A percentile compares a stretch with the other conserved stretches of the same genome.
Evolutionary conservation across 2,113 vertebrate genomes (phyloP).

Genomic region (Azemiops feae): DNA sequence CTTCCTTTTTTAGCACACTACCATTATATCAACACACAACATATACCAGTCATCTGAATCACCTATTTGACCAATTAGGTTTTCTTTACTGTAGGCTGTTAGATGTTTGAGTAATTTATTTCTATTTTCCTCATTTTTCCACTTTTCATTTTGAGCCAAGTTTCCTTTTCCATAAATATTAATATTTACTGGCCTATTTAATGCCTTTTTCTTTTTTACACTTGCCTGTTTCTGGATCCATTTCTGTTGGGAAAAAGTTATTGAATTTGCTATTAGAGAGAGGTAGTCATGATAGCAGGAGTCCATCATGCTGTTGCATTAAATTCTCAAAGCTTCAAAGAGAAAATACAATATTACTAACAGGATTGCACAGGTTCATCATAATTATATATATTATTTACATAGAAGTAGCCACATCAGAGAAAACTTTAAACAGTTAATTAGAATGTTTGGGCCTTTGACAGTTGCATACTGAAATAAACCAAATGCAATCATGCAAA

Average conservation of each 20-base stretch:
- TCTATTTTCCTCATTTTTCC: not conserved
- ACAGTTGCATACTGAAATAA: not conserved
- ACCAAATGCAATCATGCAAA: slow-evolving; percentile 16
- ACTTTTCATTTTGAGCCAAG: not conserved
- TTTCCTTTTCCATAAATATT: not conserved
- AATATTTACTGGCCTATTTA: not conserved
- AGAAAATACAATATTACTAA: not conserved
- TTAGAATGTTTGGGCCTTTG: slow-evolving; percentile 13
- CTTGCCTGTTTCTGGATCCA: not conserved
- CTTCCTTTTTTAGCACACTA: not conserved
- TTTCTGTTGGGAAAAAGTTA: not conserved
- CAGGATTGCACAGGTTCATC: not conserved
- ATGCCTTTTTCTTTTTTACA: not conserved
- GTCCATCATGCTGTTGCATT: not conserved
- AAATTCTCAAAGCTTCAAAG: not conserved
- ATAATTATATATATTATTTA: not conserved
- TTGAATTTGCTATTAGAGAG: not conserved
- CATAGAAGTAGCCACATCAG: not conserved
- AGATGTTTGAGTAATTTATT: not conserved
- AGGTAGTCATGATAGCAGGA: not conserved
- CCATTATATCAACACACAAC: not conserved
- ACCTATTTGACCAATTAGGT: not conserved
- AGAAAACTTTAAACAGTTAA: slow-evolving; percentile 8
- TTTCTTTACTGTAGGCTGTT: not conserved
- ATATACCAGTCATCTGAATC: not conserved